A percentile compares a stretch with the other conserved stretches of the same genome.
Evolutionary conservation across 92 coral and sea anemone species (phyloP).

Genomic region (Epizoanthus illoricatus): DNA sequence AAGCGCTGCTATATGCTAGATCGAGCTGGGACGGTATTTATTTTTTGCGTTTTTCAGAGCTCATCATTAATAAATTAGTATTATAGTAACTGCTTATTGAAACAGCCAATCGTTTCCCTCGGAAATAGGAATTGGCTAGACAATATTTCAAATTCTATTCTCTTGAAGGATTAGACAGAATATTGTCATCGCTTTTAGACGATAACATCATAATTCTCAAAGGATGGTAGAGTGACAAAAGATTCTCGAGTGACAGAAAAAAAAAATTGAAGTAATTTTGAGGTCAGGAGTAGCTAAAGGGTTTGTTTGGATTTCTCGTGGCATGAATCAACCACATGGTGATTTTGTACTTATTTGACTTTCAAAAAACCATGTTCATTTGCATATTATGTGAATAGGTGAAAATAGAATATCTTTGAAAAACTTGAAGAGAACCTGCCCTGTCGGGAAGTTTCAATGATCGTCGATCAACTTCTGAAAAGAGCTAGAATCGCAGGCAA

Average conservation of each 20-base stretch:
- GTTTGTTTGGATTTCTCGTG: conserved; percentile 19
- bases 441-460: conserved; percentile 15
- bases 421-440: background rate
- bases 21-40: background rate
- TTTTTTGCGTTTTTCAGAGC: background rate
- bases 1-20: background rate
- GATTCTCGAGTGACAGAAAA: no score
- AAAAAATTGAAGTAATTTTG: conserved; percentile 1
- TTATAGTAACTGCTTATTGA: background rate
- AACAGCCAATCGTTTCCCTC: conserved; percentile 15
- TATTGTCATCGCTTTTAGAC: conserved; percentile 28
- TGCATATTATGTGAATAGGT: conserved; percentile 22
- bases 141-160: background rate
- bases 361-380: conserved; percentile 13
- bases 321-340: conserved; percentile 20
- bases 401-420: conserved; percentile 9
- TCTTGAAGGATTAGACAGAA: conserved; percentile 13
- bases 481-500: background rate
- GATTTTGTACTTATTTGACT: conserved; percentile 9
- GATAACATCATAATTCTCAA: conserved; percentile 4
- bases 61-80: conserved; percentile 1
- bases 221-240: background rate
- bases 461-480: conserved; percentile 11
- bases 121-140: background rate
- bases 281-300: background rate